These are phyloP conservation scores for Sander vitreus DNA, from an alignment of 2,113 vertebrate genomes.

Conservation along the genomic window DNA sequence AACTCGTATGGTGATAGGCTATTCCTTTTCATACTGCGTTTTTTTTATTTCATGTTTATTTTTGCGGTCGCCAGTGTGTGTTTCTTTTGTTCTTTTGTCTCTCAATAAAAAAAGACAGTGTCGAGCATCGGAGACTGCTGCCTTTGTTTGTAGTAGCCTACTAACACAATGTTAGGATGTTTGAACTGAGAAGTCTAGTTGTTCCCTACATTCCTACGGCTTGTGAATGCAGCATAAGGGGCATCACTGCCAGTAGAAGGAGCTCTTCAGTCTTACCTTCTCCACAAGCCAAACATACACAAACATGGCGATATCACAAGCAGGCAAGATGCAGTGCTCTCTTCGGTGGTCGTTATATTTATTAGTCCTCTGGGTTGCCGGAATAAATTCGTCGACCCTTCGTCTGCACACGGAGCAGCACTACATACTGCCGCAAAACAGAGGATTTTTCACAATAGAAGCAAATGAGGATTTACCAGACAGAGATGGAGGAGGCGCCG, in stretches of 20 bases:
- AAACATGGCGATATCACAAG: slow-evolving; percentile 86
- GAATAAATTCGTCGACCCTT: slow-evolving; percentile 70
- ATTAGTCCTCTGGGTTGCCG: slow-evolving; percentile 59
- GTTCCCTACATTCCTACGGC: slow-evolving; percentile 32
- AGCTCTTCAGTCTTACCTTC: slow-evolving; percentile 73
- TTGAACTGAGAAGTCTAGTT: neutral
- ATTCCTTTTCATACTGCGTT: neutral
- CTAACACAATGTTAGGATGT: neutral
- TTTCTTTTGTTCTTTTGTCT: neutral
- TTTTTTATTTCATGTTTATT: neutral
- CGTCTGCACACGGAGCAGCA: slow-evolving; percentile 70
- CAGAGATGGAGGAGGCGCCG: slow-evolving; percentile 70
- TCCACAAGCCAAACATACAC: slow-evolving; percentile 74
- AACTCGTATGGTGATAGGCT: neutral
- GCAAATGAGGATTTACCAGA: slow-evolving; percentile 47
- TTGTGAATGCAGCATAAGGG: slow-evolving; percentile 47
- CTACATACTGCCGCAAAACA: slow-evolving; percentile 74
- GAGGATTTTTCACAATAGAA: slow-evolving; percentile 76
- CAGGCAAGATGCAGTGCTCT: slow-evolving; percentile 77
- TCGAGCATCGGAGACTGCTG: no score
- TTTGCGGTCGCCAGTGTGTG: neutral
- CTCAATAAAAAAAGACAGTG: neutral
- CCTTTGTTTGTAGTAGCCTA: slow-evolving; percentile 16
- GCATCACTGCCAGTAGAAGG: slow-evolving; percentile 75
- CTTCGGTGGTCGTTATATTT: slow-evolving; percentile 64